Conservation (phyloP, 2,797 vertebrate genomes). For the Halcyon badia region DNA sequence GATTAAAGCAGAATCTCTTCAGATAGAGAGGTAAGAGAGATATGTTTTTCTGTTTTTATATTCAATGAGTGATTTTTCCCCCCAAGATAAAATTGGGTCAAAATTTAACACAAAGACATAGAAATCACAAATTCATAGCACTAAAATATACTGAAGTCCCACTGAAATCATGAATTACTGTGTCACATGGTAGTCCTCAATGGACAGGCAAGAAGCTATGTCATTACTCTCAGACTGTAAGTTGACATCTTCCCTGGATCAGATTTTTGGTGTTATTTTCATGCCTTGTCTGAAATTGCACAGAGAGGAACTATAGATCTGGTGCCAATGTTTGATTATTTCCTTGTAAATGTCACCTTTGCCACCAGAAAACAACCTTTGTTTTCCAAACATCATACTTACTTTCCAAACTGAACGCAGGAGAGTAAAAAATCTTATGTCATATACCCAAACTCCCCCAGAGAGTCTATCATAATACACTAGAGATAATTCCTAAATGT, state of each 20-base stretch:
- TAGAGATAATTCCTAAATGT: background rate
- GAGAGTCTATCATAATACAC: background rate
- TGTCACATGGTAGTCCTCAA: background rate
- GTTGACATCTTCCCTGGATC: background rate
- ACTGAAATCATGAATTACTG: background rate
- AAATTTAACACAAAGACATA: background rate
- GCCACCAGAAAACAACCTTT: background rate
- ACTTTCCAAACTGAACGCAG: background rate
- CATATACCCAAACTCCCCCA: background rate
- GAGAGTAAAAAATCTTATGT: background rate
- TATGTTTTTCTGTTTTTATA: background rate
- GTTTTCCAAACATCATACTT: background rate
- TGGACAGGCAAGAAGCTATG: background rate
- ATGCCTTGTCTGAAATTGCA: rapidly evolving
- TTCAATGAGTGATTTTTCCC: background rate
- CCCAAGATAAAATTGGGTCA: background rate
- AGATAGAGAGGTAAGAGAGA: background rate
- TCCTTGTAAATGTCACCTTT: background rate
- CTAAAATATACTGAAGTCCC: background rate
- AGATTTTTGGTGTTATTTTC: background rate
- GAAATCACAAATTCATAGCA: background rate
- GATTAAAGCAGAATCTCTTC: background rate
- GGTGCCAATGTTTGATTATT: background rate
- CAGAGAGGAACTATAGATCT: background rate
- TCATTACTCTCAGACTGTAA: background rate